phyloP scores from a whole-genome alignment of 2,888 invertebrate species.

The Pollenia angustigena region DNA sequence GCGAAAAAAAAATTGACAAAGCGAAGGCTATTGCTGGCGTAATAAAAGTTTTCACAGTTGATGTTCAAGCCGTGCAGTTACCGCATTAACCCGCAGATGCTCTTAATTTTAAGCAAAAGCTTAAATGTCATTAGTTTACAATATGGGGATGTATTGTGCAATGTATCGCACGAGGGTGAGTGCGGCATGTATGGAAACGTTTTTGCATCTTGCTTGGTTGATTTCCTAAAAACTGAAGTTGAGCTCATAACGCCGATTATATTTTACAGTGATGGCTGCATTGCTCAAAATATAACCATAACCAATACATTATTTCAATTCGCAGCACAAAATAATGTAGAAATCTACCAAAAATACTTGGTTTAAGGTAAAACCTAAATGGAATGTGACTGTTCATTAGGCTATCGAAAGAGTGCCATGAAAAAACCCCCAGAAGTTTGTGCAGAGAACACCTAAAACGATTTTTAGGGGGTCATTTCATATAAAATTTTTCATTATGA shows the following conservation, averaged over 20 bases:
- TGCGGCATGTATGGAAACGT: background rate
- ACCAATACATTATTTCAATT: background rate
- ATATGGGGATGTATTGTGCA: background rate
- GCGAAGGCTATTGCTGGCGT: background rate
- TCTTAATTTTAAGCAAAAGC: conserved; percentile 13
- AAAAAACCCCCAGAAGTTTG: too few species aligned
- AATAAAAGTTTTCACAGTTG: background rate
- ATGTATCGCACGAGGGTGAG: background rate
- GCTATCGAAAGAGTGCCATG: too few species aligned
- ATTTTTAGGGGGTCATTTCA: too few species aligned
- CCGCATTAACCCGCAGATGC: conserved; percentile 11
- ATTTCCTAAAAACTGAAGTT: too few species aligned
- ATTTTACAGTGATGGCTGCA: conserved; percentile 9
- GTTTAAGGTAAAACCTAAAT: too few species aligned
- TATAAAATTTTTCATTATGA: too few species aligned
- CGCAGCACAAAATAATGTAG: too few species aligned
- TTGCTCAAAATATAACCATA: background rate
- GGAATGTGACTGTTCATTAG: too few species aligned
- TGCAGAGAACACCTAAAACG: too few species aligned
- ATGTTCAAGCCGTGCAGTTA: conserved; percentile 6
- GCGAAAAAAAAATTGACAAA: too few species aligned
- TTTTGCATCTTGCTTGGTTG: too few species aligned
- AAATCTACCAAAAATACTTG: too few species aligned
- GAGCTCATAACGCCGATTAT: background rate
- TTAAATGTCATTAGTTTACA: conserved; percentile 10